A percentile compares a stretch with the other conserved stretches of the same genome.
These are phyloP conservation scores for Ommatoiulus sabulosus DNA, from an alignment of 2,888 invertebrate genomes.

Conservation along the genomic window DNA sequence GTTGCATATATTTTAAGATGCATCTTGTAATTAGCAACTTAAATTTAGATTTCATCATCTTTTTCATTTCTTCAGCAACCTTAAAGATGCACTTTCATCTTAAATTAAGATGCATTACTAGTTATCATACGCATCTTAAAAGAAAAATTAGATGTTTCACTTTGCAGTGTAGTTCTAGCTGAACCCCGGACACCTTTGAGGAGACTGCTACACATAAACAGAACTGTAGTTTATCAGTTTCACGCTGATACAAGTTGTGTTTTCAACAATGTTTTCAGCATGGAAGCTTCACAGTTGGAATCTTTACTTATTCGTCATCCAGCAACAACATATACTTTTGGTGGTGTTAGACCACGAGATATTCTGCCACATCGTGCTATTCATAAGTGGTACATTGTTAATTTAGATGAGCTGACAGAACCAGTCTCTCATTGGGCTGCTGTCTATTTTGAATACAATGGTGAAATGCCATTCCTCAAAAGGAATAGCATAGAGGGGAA, in stretches of 20 bases:
- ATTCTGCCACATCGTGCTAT: not conserved
- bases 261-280: no score
- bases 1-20: not conserved
- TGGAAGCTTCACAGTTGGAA: not conserved
- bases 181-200: no score
- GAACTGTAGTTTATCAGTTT: no score
- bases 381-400: not conserved
- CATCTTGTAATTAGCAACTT: not conserved
- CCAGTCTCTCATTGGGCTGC: not conserved
- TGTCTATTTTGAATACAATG: not conserved
- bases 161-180: constrained; percentile 19
- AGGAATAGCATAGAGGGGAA: not conserved
- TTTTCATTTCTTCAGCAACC: not conserved
- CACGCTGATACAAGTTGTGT: no score
- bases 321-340: not conserved
- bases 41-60: not conserved
- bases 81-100: not conserved
- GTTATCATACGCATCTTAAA: not conserved
- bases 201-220: no score
- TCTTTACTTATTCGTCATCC: not conserved
- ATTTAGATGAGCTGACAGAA: not conserved
- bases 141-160: not conserved
- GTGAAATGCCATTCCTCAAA: not conserved
- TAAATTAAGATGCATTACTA: not conserved
- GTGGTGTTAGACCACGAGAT: not conserved